A percentile compares a stretch with the other conserved stretches of the same genome.
Conservation (phyloP, 92 coral and sea anemone genomes). For the Parazoanthus atlanticus region DNA sequence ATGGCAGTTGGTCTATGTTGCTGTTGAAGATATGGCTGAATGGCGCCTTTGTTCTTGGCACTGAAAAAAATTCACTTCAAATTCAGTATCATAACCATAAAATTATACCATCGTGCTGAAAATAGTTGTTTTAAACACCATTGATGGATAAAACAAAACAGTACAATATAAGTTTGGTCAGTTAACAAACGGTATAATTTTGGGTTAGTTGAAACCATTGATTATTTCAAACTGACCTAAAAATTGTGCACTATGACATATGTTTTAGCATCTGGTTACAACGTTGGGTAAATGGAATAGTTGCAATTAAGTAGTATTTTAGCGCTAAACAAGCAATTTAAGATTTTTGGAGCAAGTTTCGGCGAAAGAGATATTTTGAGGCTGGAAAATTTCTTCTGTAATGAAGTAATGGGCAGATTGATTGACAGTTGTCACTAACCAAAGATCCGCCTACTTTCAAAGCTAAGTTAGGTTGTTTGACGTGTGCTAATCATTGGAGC, state of each 20-base stretch:
- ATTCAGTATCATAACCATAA: not conserved
- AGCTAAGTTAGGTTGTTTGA: too few relatives aligned
- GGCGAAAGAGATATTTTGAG: too few relatives aligned
- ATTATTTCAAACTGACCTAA: too few relatives aligned
- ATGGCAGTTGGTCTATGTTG: constrained; percentile 1
- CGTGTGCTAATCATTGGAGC: too few relatives aligned
- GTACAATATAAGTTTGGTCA: not conserved
- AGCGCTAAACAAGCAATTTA: not conserved
- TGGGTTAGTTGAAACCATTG: too few relatives aligned
- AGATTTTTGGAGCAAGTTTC: too few relatives aligned
- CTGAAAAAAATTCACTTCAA: not conserved
- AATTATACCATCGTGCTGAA: not conserved
- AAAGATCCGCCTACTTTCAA: not conserved
- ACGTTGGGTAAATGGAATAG: too few relatives aligned
- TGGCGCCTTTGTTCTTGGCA: not conserved
- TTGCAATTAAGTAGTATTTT: not conserved
- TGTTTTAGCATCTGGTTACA: not conserved
- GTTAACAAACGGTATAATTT: not conserved
- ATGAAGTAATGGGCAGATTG: not conserved
- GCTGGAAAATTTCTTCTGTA: not conserved
- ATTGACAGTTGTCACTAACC: not conserved
- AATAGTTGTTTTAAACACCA: not conserved
- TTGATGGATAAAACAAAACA: not conserved
- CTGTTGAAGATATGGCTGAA: constrained; percentile 16
- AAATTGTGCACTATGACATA: too few relatives aligned